Conservation (phyloP, 2,888 invertebrate species). For the Ectemnius cavifrons region DNA sequence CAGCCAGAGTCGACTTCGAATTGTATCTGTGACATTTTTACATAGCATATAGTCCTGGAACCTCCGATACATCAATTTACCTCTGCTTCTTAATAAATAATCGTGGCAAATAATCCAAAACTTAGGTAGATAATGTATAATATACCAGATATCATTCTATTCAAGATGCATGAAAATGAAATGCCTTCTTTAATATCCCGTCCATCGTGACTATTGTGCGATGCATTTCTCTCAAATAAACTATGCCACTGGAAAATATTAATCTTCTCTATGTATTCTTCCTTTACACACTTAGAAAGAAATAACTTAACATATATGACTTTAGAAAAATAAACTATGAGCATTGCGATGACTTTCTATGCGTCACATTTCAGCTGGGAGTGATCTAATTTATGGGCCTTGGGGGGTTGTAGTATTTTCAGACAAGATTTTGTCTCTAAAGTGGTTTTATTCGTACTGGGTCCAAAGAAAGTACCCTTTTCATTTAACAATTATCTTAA, state of each 20-base stretch:
- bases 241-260: too few relatives aligned
- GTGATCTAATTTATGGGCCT: constrained; percentile 51
- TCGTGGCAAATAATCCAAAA: not conserved
- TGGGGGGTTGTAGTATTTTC: constrained; percentile 49
- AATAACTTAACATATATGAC: constrained; percentile 27
- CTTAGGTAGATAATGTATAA: not conserved
- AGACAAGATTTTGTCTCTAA: constrained; percentile 55
- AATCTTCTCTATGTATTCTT: too few relatives aligned
- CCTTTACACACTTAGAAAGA: not conserved
- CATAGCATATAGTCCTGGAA: constrained; percentile 16
- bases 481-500: constrained; percentile 34
- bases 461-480: constrained; percentile 38
- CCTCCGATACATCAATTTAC: constrained; percentile 12
- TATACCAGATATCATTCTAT: not conserved
- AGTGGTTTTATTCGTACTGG: constrained; percentile 57
- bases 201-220: too few relatives aligned
- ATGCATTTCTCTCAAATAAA: too few relatives aligned
- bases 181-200: too few relatives aligned
- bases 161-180: too few relatives aligned
- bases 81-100: constrained; percentile 16
- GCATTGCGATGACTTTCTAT: constrained; percentile 38
- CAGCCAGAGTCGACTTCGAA: constrained; percentile 95
- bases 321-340: constrained; percentile 30
- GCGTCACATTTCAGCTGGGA: constrained; percentile 25
- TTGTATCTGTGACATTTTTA: constrained; percentile 84